Percentiles rank a stretch among this genome's conserved stretches.
These are phyloP conservation scores for Morpho deidamia DNA, from an alignment of 2,888 invertebrate genomes.

Conservation along the genomic window DNA sequence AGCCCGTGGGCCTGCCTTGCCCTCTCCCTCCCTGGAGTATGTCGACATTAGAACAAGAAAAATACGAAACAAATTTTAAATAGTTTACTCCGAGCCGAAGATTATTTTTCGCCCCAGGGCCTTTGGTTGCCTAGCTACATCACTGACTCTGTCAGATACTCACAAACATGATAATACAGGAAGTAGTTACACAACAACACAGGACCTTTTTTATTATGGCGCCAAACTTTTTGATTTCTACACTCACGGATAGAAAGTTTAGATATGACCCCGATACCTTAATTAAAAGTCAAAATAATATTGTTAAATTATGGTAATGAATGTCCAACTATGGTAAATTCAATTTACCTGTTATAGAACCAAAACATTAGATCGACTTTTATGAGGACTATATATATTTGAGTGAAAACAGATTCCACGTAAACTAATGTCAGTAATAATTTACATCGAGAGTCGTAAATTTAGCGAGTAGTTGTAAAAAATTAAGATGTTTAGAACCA, in stretches of 20 bases:
- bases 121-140: no score
- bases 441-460: not conserved
- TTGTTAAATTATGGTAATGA: constrained; percentile 12
- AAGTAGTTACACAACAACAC: no score
- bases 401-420: constrained; percentile 1
- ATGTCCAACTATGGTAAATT: constrained; percentile 5
- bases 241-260: constrained; percentile 8
- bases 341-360: constrained; percentile 9
- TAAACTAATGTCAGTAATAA: not conserved
- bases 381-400: constrained; percentile 4
- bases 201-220: not conserved
- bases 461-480: no score
- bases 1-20: no score
- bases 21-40: no score
- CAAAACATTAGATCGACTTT: constrained; percentile 7
- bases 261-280: constrained; percentile 2
- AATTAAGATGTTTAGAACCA: no score
- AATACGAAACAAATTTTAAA: no score
- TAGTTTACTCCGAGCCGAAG: no score
- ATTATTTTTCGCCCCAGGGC: no score
- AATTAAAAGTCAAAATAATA: constrained; percentile 1
- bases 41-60: no score
- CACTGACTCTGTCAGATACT: no score
- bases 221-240: not conserved
- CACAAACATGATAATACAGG: no score